phyloP scores from a whole-genome alignment of 1,140 invertebrate species.

The Brachionus angularis region DNA sequence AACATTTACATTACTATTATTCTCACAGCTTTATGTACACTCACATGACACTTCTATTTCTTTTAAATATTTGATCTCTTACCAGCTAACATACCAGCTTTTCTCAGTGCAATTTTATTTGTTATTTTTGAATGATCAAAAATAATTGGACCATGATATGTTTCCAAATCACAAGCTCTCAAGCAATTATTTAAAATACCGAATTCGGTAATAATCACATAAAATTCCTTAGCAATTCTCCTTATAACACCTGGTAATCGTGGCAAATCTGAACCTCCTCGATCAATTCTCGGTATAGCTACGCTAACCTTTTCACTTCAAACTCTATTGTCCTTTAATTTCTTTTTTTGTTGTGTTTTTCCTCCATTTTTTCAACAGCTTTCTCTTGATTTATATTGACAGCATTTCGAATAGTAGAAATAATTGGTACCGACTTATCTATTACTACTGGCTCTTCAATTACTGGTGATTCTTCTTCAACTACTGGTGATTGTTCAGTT shows the following conservation, averaged over 20 bases:
- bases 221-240: not conserved
- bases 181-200: constrained; percentile 10
- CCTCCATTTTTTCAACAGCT: not conserved
- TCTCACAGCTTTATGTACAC: no score
- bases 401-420: not conserved
- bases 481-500: no score
- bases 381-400: constrained; percentile 2
- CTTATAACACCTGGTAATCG: not conserved
- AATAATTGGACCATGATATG: not conserved
- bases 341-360: constrained; percentile 26
- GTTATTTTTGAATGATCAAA: not conserved
- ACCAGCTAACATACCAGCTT: no score
- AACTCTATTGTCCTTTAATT: constrained; percentile 1
- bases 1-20: no score
- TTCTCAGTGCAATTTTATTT: no score
- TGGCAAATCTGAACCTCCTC: no score
- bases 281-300: not conserved
- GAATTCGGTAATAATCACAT: not conserved
- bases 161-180: constrained; percentile 7
- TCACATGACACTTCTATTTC: no score
- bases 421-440: no score
- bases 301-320: not conserved
- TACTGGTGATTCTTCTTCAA: no score
- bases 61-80: no score
- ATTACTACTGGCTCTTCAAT: no score